These are phyloP conservation scores for Isichthys henryi DNA, from an alignment of 2,113 vertebrate species.

Conservation along the genomic window DNA sequence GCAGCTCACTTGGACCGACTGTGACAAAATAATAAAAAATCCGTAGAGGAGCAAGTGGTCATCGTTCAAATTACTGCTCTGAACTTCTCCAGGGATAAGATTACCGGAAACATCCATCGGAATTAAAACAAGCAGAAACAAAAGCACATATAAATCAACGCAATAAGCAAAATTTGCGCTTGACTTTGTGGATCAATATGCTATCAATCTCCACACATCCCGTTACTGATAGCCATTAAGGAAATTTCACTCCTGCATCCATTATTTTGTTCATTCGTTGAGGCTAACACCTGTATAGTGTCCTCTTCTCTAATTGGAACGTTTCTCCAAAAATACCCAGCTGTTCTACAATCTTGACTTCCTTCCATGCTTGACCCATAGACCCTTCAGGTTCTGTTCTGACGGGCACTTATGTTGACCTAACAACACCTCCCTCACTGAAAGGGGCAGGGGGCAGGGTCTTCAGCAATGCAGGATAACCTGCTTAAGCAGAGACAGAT, in stretches of 20 bases:
- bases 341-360: background rate
- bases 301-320: background rate
- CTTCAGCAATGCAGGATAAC: background rate
- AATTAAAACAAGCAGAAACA: background rate
- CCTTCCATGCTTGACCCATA: background rate
- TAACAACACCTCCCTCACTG: background rate
- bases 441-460: background rate
- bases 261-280: background rate
- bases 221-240: background rate
- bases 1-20: background rate
- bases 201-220: background rate
- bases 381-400: background rate
- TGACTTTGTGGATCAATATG: background rate
- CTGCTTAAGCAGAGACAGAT: background rate
- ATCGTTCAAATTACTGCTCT: background rate
- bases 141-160: background rate
- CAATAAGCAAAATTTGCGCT: background rate
- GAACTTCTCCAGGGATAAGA: background rate
- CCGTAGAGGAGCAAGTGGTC: background rate
- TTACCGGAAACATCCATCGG: background rate
- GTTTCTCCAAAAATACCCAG: background rate
- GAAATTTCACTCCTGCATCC: background rate
- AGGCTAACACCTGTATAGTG: too few species aligned
- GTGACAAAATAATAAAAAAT: background rate
- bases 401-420: background rate